Percentiles rank a stretch among this genome's conserved stretches.
These are phyloP conservation scores for Nomada fabriciana DNA, from an alignment of 2,888 invertebrate species.

Conservation along the genomic window DNA sequence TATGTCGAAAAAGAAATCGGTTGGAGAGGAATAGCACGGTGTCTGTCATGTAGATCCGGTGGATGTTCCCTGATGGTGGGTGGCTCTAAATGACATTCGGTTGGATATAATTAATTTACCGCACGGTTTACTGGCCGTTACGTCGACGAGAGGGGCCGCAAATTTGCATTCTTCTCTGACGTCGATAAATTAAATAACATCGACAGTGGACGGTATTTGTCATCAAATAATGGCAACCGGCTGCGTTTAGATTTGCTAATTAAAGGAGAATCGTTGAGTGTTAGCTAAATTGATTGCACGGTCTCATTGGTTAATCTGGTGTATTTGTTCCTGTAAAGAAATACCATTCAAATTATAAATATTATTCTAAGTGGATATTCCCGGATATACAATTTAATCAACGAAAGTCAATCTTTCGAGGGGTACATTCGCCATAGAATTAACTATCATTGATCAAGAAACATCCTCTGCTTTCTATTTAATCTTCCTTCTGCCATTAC, in stretches of 20 bases:
- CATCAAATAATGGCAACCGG: slow-evolving; percentile 11
- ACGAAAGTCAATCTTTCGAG: too few relatives aligned
- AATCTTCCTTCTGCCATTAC: background rate
- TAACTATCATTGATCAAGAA: background rate
- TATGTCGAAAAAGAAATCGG: slow-evolving; percentile 44
- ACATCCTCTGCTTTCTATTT: background rate
- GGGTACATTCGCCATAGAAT: too few relatives aligned
- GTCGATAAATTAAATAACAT: slow-evolving; percentile 2
- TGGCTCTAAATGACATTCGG: background rate
- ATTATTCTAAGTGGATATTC: too few relatives aligned
- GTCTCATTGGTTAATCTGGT: too few relatives aligned
- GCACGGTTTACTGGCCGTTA: slow-evolving; percentile 8
- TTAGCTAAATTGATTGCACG: background rate
- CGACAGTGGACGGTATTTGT: background rate
- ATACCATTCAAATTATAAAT: too few relatives aligned
- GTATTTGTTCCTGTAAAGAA: too few relatives aligned
- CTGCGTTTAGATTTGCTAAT: background rate
- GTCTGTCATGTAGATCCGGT: slow-evolving; percentile 58
- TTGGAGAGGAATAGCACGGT: slow-evolving; percentile 16
- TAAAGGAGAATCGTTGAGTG: background rate
- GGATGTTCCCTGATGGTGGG: slow-evolving; percentile 4
- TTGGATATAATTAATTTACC: slow-evolving; percentile 39
- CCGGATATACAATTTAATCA: too few relatives aligned
- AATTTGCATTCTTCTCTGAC: slow-evolving; percentile 21
- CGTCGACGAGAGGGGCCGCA: background rate